Conservation (phyloP, 2,797 vertebrate genomes). For the Bucorvus abyssinicus region DNA sequence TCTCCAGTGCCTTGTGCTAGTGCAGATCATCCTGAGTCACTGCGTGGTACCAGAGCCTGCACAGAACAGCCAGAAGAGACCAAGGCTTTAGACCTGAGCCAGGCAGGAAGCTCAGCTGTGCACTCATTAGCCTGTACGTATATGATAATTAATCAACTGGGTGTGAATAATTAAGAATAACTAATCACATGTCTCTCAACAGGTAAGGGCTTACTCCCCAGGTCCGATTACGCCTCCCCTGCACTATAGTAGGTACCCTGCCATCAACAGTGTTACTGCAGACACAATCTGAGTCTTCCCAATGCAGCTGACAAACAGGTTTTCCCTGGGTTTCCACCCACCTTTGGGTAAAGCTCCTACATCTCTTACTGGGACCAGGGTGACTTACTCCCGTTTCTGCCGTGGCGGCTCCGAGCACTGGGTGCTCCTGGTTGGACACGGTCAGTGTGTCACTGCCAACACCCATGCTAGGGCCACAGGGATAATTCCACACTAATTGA, state of each 20-base stretch:
- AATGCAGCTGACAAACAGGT: neutral
- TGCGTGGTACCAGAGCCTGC: neutral
- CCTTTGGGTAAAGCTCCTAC: neutral
- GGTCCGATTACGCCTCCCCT: too few relatives aligned
- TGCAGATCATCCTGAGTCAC: neutral
- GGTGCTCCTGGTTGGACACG: neutral
- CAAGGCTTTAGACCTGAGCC: neutral
- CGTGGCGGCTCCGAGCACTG: neutral
- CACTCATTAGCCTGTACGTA: neutral
- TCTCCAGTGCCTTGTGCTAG: neutral
- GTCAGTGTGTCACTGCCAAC: neutral
- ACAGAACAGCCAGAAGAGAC: neutral
- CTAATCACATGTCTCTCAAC: neutral
- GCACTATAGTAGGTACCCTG: rapidly evolving
- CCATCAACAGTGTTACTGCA: neutral
- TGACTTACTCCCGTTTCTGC: neutral
- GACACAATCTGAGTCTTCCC: neutral
- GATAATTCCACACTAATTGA: neutral
- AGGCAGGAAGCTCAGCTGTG: neutral
- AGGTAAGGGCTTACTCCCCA: neutral
- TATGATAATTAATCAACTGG: neutral
- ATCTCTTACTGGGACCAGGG: neutral
- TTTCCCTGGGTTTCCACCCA: neutral
- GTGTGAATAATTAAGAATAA: neutral
- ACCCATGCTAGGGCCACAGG: neutral